Percentiles rank a stretch among this genome's conserved stretches.
Conservation (phyloP, 2,888 invertebrate genomes). For the Gasteruption jaculator region DNA sequence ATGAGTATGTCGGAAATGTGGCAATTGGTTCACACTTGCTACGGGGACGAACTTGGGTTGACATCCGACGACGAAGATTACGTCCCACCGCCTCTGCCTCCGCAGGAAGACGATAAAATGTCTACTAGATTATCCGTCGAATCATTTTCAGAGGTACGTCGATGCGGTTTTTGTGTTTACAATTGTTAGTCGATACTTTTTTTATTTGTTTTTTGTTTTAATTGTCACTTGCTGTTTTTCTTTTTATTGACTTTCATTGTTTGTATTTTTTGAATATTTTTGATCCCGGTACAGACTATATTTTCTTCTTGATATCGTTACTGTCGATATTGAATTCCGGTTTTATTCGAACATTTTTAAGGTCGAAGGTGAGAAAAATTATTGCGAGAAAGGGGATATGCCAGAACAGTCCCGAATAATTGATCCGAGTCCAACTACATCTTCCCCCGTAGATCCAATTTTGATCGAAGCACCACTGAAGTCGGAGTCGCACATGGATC, state of each 20-base stretch:
- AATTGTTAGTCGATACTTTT: conserved; percentile 1
- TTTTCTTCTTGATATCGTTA: no score
- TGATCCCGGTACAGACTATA: no score
- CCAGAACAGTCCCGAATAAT: no score
- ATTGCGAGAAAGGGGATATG: no score
- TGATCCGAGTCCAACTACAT: no score
- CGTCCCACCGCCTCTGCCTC: conserved; percentile 55
- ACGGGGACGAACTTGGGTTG: conserved; percentile 90
- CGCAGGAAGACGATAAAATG: conserved; percentile 42
- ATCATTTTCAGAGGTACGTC: conserved; percentile 52
- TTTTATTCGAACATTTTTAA: no score
- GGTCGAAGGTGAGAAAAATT: no score
- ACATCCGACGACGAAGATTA: conserved; percentile 91
- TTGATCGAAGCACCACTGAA: conserved; percentile 25
- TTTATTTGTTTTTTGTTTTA: no score
- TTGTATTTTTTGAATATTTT: no score
- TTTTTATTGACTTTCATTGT: no score
- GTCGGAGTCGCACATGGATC: conserved; percentile 44
- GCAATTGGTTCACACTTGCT: conserved; percentile 81
- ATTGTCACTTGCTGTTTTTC: conserved; percentile 1
- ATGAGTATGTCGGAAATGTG: conserved; percentile 60
- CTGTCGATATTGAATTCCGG: no score
- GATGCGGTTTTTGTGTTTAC: conserved; percentile 6
- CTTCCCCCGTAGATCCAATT: conserved; percentile 17
- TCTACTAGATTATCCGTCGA: conserved; percentile 54